A percentile compares a stretch with the other conserved stretches of the same genome.
These are phyloP conservation scores for Bubo bubo DNA, from an alignment of 2,113 vertebrate genomes.

Conservation along the genomic window DNA sequence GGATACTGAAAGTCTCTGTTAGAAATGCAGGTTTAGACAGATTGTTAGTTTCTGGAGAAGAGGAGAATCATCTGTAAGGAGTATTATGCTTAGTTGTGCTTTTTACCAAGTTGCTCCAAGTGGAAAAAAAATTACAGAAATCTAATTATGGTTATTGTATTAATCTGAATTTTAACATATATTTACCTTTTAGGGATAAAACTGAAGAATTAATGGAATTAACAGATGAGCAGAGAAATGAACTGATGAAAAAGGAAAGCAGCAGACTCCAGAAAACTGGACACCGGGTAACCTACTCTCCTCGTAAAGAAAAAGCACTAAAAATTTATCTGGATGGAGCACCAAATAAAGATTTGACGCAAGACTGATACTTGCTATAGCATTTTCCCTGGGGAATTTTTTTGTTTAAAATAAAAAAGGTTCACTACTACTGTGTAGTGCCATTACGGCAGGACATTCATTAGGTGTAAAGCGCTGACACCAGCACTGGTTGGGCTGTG, in stretches of 20 bases:
- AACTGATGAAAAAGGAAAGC: slow-evolving; percentile 98
- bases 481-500: slow-evolving; percentile 81
- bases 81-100: neutral
- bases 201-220: slow-evolving; percentile 91
- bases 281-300: slow-evolving; percentile 96
- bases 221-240: slow-evolving; percentile 93
- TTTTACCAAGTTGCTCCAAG: neutral
- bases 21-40: neutral
- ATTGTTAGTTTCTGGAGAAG: neutral
- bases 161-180: neutral
- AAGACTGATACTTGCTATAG: slow-evolving; percentile 86
- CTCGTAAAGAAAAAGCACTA: slow-evolving; percentile 98
- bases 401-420: slow-evolving; percentile 68
- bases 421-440: slow-evolving; percentile 84
- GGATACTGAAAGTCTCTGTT: neutral
- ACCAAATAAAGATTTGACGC: slow-evolving; percentile 91
- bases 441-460: slow-evolving; percentile 73
- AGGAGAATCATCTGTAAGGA: neutral
- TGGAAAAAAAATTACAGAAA: neutral
- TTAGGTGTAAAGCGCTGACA: slow-evolving; percentile 82
- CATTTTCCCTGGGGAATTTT: slow-evolving; percentile 75
- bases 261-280: slow-evolving; percentile 96
- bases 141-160: neutral
- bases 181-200: slow-evolving; percentile 82
- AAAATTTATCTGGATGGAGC: slow-evolving; percentile 98